Conservation (phyloP, 2,888 invertebrate species). For the Bibio marci region DNA sequence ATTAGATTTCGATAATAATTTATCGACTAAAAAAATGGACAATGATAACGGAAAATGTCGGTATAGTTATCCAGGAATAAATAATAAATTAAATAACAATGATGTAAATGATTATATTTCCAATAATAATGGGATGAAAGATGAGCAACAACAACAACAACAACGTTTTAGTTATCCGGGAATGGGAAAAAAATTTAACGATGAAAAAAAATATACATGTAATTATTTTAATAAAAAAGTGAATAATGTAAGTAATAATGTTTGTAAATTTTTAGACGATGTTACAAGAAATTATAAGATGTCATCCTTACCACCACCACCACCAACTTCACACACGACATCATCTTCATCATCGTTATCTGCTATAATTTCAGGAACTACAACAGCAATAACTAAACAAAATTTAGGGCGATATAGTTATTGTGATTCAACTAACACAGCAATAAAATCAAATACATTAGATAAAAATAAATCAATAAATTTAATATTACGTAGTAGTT, state of each 20-base stretch:
- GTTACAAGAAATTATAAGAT: too few relatives aligned
- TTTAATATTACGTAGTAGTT: conserved; percentile 16
- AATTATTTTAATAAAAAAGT: conserved; percentile 6
- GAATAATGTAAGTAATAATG: too few relatives aligned
- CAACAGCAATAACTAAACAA: conserved; percentile 11
- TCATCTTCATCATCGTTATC: too few relatives aligned
- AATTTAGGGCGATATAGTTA: conserved; percentile 19
- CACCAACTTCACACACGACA: too few relatives aligned
- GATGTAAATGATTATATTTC: too few relatives aligned
- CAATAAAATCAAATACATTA: conserved; percentile 6
- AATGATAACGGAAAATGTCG: conserved; percentile 8
- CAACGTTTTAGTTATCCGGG: conserved; percentile 28
- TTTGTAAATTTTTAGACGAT: too few relatives aligned
- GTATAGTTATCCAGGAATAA: conserved; percentile 24
- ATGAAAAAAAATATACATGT: conserved; percentile 12
- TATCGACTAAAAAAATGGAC: not conserved
- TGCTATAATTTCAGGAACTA: too few relatives aligned
- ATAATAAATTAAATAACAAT: conserved; percentile 21
- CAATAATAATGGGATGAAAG: too few relatives aligned
- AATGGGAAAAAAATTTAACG: conserved; percentile 11
- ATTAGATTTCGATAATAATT: conserved; percentile 6
- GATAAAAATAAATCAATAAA: conserved; percentile 7
- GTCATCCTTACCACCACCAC: too few relatives aligned
- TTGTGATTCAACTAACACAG: conserved; percentile 14
- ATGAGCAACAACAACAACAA: not conserved